phyloP scores from a whole-genome alignment of 2,113 vertebrate genomes.

The Myotis davidii region DNA sequence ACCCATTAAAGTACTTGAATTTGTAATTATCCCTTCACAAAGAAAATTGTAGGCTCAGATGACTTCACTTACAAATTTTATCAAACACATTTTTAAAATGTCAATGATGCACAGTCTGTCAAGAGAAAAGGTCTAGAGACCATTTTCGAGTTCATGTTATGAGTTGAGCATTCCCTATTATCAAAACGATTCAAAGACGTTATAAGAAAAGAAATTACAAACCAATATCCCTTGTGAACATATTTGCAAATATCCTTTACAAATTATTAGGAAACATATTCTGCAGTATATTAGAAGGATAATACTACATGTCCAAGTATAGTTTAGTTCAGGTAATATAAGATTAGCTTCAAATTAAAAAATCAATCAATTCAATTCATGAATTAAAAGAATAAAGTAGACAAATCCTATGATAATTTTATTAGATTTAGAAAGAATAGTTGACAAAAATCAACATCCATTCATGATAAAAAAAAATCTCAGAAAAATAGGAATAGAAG shows the following conservation, averaged over 20 bases:
- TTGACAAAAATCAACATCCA: neutral
- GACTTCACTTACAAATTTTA: neutral
- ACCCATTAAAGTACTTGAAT: neutral
- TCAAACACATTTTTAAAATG: neutral
- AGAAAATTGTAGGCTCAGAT: neutral
- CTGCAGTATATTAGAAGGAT: neutral
- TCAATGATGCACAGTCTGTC: neutral
- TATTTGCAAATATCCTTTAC: neutral
- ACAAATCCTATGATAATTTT: neutral
- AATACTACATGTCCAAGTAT: neutral
- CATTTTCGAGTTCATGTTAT: neutral
- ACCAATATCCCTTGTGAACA: neutral
- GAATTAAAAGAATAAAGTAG: neutral
- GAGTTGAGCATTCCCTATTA: neutral
- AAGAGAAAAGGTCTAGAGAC: neutral
- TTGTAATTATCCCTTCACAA: slow-evolving; percentile 1
- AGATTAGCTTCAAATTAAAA: neutral
- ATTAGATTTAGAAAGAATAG: neutral
- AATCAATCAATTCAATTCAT: neutral
- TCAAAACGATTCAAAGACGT: neutral
- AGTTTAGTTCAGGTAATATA: neutral
- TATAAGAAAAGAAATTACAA: neutral
- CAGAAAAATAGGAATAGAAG: neutral
- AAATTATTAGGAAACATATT: neutral
- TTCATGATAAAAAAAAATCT: neutral